Conservation (phyloP, 2,113 vertebrate genomes). For the Campylomormyrus tamandua region DNA sequence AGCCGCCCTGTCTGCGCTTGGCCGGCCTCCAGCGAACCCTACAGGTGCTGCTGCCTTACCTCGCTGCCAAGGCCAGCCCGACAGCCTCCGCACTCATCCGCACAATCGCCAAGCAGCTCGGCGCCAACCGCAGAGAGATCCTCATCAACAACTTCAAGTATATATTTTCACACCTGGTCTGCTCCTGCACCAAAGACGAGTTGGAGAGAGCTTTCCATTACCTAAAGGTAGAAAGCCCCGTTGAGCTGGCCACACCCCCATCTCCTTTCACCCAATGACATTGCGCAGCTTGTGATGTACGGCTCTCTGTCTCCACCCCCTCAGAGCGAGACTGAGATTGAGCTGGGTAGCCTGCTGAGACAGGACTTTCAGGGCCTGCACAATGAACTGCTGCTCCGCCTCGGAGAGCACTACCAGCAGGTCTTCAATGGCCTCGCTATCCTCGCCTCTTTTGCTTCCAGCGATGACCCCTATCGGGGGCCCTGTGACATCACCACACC, state of each 20-base stretch:
- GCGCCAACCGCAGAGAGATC: constrained; percentile 88
- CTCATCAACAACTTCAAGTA: constrained; percentile 98
- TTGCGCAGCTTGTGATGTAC: not conserved
- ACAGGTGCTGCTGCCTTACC: constrained; percentile 87
- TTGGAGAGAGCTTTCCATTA: constrained; percentile 89
- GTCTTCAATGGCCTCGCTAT: constrained; percentile 97
- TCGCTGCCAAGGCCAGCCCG: constrained; percentile 88
- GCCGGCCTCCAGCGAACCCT: constrained; percentile 69
- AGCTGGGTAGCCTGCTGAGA: constrained; percentile 86
- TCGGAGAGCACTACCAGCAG: constrained; percentile 93
- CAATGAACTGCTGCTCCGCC: constrained; percentile 84
- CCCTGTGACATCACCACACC: constrained; percentile 77
- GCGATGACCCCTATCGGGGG: constrained; percentile 84
- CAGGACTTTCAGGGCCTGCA: constrained; percentile 96
- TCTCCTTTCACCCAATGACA: not conserved
- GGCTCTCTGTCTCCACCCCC: not conserved
- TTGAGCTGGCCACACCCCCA: not conserved
- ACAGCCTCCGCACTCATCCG: constrained; percentile 85
- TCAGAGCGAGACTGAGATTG: constrained; percentile 93
- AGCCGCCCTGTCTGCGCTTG: not conserved
- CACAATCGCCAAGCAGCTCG: constrained; percentile 88
- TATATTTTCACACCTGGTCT: constrained; percentile 95
- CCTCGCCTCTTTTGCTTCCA: constrained; percentile 86
- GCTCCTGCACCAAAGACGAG: constrained; percentile 93
- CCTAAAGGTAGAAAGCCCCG: constrained; percentile 67